Base-by-base conservation (phyloP, 1,140 invertebrate species). In the Cyrtorhinus lividipennis region DNA sequence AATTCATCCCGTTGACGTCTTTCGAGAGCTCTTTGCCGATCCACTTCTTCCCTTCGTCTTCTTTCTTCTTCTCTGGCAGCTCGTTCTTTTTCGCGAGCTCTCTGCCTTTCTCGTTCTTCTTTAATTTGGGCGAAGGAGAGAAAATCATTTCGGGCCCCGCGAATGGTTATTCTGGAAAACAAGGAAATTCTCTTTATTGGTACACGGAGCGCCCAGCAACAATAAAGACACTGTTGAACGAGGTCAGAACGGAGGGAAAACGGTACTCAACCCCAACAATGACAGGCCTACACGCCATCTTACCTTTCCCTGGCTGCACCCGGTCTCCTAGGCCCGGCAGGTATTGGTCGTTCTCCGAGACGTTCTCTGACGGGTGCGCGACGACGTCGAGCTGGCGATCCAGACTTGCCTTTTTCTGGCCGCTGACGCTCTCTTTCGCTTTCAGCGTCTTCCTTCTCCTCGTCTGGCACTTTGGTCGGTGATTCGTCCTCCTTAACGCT, bases 1-100 rank as follows among this genome's bases (percentile, higher is more conserved):
- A 88, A 85, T 74, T 95, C 91, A 67, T 86, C 82, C 15, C 85
- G 77, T 69, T 92, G 87, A 13, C 84, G 78, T 5, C 87, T 77
- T 68, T 91, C 87, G 13, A 89, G 81, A 68, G 90, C 87, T 5
- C 83, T 75, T 65, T 88, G 81, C 57, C 84, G 77, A 63, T 83
- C 78, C 63, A 86, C 84, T 64, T 85, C 84, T 53, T 84, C 79
- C 27, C 85, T 79, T 24, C 86, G 77, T 13, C 86, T 78, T 62
- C 89, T 80, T 66, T 90, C 87, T 65, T 74, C 71, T 70, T 91
- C 87, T 30, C 90, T 80, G 48, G 86, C 70, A 61, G 82, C 78
- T 46, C 88, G 79, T 68, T 90, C 88, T 30, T 83, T 77, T 70
- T 92, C 88, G 22, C 88, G 80, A 2, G 85, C 70, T 25, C 87